These are phyloP conservation scores for Lutraria rhynchaena DNA, from an alignment of 1,140 invertebrate genomes.

Conservation along the genomic window DNA sequence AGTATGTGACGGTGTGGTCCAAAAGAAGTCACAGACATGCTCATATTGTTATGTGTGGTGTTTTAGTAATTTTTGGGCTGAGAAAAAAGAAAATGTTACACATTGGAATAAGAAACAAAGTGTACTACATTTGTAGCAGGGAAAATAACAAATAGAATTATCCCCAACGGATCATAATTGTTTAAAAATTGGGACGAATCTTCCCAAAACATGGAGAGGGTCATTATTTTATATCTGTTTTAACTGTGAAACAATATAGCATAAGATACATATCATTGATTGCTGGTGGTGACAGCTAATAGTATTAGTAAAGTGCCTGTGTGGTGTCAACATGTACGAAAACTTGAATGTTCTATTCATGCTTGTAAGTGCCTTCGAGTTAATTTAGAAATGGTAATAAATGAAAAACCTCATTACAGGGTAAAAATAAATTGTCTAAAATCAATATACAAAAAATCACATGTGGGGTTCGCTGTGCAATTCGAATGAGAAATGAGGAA, in stretches of 20 bases:
- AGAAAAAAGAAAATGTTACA: conserved; percentile 79
- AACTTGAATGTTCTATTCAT: conserved; percentile 78
- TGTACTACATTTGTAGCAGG: conserved; percentile 76
- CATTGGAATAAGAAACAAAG: conserved; percentile 80
- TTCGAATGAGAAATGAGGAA: conserved; percentile 16
- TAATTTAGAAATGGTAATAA: conserved; percentile 67
- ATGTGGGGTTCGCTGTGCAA: conserved; percentile 31
- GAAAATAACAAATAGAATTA: not conserved
- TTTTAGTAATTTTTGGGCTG: conserved; percentile 77
- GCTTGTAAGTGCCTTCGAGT: conserved; percentile 76
- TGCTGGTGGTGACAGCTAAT: conserved; percentile 81
- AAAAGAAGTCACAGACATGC: conserved; percentile 52
- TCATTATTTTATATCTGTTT: conserved; percentile 79
- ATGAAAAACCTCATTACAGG: conserved; percentile 33
- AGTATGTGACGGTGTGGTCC: conserved; percentile 58
- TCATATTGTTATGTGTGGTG: conserved; percentile 60
- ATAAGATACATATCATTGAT: conserved; percentile 80
- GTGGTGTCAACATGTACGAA: conserved; percentile 73
- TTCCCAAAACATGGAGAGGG: conserved; percentile 82
- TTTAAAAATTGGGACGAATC: conserved; percentile 75
- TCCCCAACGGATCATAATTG: conserved; percentile 43
- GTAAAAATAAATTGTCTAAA: conserved; percentile 33
- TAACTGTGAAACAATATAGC: conserved; percentile 78
- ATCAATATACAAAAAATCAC: not conserved
- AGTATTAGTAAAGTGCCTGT: conserved; percentile 75